These are phyloP conservation scores for Nestor notabilis DNA, from an alignment of 2,113 vertebrate genomes.

Conservation along the genomic window DNA sequence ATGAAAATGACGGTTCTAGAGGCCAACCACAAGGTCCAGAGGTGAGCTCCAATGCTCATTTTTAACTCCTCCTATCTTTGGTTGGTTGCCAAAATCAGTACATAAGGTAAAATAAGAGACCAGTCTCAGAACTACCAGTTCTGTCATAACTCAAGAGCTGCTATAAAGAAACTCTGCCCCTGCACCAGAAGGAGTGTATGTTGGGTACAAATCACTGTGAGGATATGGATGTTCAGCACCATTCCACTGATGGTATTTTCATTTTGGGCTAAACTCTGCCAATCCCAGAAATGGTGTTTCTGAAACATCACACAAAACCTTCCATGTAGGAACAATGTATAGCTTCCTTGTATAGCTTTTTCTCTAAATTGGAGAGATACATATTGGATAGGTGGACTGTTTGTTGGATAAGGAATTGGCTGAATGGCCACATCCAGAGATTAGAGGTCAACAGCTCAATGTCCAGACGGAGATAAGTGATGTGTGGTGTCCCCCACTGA, in stretches of 20 bases:
- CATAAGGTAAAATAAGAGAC: background rate
- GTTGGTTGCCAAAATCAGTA: background rate
- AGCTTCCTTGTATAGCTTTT: background rate
- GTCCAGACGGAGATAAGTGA: background rate
- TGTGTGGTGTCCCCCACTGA: background rate
- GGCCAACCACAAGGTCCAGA: background rate
- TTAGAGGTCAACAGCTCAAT: background rate
- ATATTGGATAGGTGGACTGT: background rate
- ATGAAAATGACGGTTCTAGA: background rate
- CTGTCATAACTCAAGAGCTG: background rate
- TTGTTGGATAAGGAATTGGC: background rate
- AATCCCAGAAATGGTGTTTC: background rate
- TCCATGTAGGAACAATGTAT: rapidly evolving
- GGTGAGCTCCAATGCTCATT: background rate
- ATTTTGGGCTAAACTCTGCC: background rate
- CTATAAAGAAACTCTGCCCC: background rate
- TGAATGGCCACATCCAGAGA: background rate
- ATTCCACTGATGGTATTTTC: background rate
- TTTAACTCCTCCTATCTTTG: background rate
- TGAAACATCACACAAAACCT: background rate
- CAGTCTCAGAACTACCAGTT: background rate
- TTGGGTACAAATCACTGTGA: background rate
- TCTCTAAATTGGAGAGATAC: background rate
- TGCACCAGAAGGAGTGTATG: background rate
- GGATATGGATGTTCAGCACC: background rate